These are phyloP conservation scores for Falco concolor DNA, from an alignment of 2,797 vertebrate genomes.

Conservation along the genomic window DNA sequence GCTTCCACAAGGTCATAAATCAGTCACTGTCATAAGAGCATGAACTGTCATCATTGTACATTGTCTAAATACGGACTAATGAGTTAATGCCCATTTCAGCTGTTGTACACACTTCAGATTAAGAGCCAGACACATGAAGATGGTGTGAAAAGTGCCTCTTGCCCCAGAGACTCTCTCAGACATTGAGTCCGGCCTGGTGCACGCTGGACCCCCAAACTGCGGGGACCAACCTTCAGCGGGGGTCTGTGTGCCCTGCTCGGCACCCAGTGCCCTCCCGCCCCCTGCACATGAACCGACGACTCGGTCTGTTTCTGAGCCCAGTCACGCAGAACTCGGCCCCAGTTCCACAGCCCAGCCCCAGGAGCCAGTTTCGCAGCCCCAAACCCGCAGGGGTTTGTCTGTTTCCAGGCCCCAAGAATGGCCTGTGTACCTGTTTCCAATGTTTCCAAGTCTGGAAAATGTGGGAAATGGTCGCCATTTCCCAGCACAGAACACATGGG, in stretches of 20 bases:
- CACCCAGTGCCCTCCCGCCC: background rate
- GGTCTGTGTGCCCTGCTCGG: background rate
- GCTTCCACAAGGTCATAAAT: background rate
- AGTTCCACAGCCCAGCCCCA: background rate
- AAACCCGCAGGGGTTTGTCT: rapidly evolving
- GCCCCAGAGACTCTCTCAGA: background rate
- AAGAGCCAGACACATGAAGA: background rate
- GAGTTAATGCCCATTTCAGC: background rate
- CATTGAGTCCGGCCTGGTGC: rapidly evolving
- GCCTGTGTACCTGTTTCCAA: background rate
- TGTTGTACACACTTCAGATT: background rate
- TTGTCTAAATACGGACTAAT: background rate
- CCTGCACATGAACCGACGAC: background rate
- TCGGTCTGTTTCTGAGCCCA: background rate
- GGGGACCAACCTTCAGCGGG: background rate
- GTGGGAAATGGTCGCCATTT: background rate
- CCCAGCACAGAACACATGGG: too few relatives aligned
- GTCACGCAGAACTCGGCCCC: rapidly evolving
- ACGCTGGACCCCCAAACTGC: rapidly evolving
- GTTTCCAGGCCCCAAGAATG: rapidly evolving
- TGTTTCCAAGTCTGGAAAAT: background rate
- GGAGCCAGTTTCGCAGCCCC: rapidly evolving
- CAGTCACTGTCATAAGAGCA: background rate
- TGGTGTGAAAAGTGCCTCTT: background rate
- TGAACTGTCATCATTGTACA: background rate